These are phyloP conservation scores for Dryobota labecula DNA, from an alignment of 2,888 invertebrate species.

Conservation along the genomic window DNA sequence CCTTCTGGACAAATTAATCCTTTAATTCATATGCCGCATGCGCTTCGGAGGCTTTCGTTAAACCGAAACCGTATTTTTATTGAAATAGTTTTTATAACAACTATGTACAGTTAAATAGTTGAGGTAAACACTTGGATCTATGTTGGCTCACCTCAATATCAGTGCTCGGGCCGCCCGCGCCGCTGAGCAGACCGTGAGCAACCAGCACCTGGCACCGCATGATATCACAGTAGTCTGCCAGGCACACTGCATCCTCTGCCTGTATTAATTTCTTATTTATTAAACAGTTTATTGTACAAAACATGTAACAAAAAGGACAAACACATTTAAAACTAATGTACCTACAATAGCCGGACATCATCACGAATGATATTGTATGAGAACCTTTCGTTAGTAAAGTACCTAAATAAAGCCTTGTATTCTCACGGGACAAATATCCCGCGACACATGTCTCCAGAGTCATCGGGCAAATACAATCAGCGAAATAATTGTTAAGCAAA, in stretches of 20 bases:
- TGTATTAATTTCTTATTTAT: constrained; percentile 78
- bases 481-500: neutral
- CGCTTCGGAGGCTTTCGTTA: neutral
- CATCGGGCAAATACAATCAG: neutral
- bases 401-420: neutral
- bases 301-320: neutral
- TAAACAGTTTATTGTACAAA: no score
- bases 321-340: neutral
- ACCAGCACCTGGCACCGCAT: constrained; percentile 97
- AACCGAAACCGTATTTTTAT: neutral
- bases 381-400: neutral
- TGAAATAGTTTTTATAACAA: neutral
- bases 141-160: constrained; percentile 92
- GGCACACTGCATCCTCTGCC: constrained; percentile 98
- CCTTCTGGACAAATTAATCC: constrained; percentile 1
- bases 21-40: neutral
- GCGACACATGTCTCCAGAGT: neutral
- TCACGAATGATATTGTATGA: constrained; percentile 2
- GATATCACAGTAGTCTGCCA: constrained; percentile 98
- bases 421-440: neutral
- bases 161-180: constrained; percentile 92
- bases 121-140: neutral
- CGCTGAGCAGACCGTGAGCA: constrained; percentile 93
- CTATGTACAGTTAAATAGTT: neutral
- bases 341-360: constrained; percentile 13